phyloP scores from a whole-genome alignment of 2,113 vertebrate species.

The Marcusenius ussheri region DNA sequence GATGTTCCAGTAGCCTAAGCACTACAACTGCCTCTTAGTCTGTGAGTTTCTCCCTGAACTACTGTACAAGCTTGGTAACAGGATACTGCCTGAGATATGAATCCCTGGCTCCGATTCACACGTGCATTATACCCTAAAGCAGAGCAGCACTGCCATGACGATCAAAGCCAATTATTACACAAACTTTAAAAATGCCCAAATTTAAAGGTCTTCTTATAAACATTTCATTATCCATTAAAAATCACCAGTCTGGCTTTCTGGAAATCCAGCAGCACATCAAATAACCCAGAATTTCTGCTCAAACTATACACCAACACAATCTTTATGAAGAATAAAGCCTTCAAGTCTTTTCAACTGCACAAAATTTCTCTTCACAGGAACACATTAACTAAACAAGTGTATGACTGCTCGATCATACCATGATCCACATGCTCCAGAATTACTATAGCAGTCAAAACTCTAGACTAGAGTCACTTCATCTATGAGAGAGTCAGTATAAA shows the following conservation, averaged over 20 bases:
- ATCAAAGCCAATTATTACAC: constrained; percentile 1
- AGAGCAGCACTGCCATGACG: not conserved
- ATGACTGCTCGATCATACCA: not conserved
- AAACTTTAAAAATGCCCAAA: not conserved
- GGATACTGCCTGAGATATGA: not conserved
- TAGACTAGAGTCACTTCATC: not conserved
- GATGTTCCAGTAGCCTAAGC: not conserved
- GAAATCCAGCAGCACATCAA: not conserved
- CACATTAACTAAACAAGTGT: not conserved
- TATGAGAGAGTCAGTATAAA: not conserved
- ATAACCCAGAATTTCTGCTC: not conserved
- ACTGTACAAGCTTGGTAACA: not conserved
- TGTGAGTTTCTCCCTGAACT: not conserved
- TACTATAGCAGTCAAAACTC: not conserved
- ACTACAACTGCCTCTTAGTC: not conserved
- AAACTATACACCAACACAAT: not conserved
- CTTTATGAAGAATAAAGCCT: not conserved
- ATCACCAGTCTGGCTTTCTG: not conserved
- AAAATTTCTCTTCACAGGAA: not conserved
- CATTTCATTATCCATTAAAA: not conserved
- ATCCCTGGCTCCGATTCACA: not conserved
- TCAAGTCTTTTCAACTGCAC: not conserved
- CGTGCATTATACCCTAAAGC: not conserved
- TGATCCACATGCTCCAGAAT: not conserved
- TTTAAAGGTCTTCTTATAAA: not conserved